These are phyloP conservation scores for Heliopora coerulea DNA, from an alignment of 92 coral and sea anemone genomes.

Conservation along the genomic window DNA sequence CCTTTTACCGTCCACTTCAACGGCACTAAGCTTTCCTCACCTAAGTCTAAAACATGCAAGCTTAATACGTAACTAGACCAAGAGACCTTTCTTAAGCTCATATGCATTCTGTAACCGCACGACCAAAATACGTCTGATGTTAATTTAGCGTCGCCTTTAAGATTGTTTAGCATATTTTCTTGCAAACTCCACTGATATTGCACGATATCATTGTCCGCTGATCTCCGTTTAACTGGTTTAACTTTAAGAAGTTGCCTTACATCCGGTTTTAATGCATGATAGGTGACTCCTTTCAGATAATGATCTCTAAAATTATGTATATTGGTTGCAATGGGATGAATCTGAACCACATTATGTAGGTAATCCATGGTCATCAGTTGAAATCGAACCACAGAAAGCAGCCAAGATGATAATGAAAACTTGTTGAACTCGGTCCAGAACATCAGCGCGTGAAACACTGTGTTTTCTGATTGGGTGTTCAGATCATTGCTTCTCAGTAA, in stretches of 20 bases:
- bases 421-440: slow-evolving; percentile 45
- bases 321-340: background rate
- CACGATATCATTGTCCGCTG: background rate
- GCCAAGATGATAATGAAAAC: too few species aligned
- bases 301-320: background rate
- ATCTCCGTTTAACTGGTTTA: background rate
- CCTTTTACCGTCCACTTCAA: too few species aligned
- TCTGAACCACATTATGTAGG: background rate
- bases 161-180: background rate
- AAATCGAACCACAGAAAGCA: background rate
- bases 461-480: slow-evolving; percentile 80
- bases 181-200: background rate
- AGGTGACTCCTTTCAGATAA: background rate
- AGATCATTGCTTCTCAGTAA: slow-evolving; percentile 42
- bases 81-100: too few species aligned
- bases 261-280: background rate
- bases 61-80: too few species aligned
- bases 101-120: too few species aligned
- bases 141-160: too few species aligned
- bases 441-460: slow-evolving; percentile 91
- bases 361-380: background rate
- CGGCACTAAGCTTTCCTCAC: too few species aligned
- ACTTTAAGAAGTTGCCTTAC: background rate
- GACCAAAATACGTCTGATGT: too few species aligned
- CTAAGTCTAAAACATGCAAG: too few species aligned